Conservation (phyloP, 2,113 vertebrate species). For the Misgurnus anguillicaudatus region DNA sequence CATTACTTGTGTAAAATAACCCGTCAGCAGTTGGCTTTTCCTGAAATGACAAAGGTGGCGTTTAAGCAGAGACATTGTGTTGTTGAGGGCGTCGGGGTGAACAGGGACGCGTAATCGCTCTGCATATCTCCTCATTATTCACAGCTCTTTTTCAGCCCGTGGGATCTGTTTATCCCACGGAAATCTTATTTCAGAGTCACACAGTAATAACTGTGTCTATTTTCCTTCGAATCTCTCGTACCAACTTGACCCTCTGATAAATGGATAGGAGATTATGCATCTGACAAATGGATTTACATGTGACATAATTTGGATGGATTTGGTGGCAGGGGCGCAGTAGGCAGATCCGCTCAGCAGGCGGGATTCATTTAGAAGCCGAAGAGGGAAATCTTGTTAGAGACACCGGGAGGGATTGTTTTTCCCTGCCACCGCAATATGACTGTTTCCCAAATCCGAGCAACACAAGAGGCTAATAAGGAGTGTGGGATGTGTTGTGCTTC, state of each 20-base stretch:
- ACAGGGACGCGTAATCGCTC: conserved; percentile 22
- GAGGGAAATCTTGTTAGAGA: conserved; percentile 49
- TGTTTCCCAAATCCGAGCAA: neutral
- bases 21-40: neutral
- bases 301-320: conserved; percentile 55
- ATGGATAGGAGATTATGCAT: conserved; percentile 47
- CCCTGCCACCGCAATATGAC: neutral
- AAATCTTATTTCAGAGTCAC: conserved; percentile 53
- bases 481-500: conserved; percentile 1
- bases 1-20: neutral
- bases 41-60: conserved; percentile 27
- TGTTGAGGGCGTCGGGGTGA: neutral
- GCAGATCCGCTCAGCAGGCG: conserved; percentile 31
- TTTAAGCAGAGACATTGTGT: neutral
- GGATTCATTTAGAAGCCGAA: conserved; percentile 46
- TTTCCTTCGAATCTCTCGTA: conserved; percentile 28
- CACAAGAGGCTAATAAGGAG: conserved; percentile 10
- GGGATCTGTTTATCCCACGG: conserved; percentile 32
- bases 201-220: conserved; percentile 39
- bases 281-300: conserved; percentile 56
- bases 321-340: conserved; percentile 40
- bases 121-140: conserved; percentile 30
- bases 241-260: conserved; percentile 45
- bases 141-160: conserved; percentile 7
- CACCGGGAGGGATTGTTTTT: conserved; percentile 11